Evolutionary conservation across 2,113 vertebrate genomes (phyloP).

Genomic region (Ascaphus truei): DNA sequence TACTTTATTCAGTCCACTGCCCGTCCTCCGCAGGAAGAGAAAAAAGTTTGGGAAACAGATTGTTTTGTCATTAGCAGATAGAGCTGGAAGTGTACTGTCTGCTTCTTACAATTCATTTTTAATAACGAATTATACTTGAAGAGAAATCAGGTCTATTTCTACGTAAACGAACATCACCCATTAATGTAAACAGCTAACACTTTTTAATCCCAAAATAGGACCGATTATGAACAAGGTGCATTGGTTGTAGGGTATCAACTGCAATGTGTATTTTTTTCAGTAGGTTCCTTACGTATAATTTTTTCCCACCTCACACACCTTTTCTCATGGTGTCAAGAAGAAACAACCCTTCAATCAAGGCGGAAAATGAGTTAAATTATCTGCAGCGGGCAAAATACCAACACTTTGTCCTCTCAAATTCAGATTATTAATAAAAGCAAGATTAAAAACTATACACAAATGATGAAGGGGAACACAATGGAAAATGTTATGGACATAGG

Average conservation of each 20-base stretch:
- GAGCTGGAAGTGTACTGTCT: constrained; percentile 30
- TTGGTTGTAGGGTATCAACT: neutral
- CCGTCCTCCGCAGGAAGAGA: neutral
- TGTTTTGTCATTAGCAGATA: constrained; percentile 53
- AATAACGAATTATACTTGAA: constrained; percentile 45
- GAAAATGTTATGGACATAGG: constrained; percentile 22
- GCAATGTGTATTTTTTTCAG: constrained; percentile 3
- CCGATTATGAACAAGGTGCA: constrained; percentile 6
- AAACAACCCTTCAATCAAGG: constrained; percentile 21
- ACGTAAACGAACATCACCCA: constrained; percentile 39
- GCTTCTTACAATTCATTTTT: constrained; percentile 50
- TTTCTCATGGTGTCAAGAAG: neutral
- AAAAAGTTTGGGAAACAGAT: constrained; percentile 26
- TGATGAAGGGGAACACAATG: neutral
- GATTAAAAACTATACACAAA: constrained; percentile 4
- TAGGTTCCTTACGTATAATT: too few species aligned
- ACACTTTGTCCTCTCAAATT: constrained; percentile 29
- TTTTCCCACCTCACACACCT: constrained; percentile 13
- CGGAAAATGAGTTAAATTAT: constrained; percentile 20
- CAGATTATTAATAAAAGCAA: constrained; percentile 32
- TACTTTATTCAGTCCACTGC: constrained; percentile 37
- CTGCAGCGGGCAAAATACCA: constrained; percentile 39
- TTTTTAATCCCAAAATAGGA: neutral
- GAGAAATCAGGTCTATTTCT: constrained; percentile 45
- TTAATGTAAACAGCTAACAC: constrained; percentile 33